Evolutionary conservation across 2,888 invertebrate species (phyloP).

Genomic region (Ophion obscuratus): DNA sequence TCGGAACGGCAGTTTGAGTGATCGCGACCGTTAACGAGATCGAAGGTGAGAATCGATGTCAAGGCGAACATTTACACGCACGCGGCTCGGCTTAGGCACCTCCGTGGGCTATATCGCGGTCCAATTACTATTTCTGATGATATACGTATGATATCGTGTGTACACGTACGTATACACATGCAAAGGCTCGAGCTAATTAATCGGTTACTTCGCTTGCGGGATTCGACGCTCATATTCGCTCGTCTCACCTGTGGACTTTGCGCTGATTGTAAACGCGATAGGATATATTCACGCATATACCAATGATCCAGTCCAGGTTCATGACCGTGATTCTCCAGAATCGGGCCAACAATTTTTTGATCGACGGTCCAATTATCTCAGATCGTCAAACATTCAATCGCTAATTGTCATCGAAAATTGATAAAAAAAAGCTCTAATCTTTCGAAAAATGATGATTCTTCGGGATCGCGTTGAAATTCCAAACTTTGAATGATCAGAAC

Average conservation of each 20-base stretch:
- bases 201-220: constrained; percentile 28
- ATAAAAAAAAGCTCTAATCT: too few species aligned
- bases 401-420: too few species aligned
- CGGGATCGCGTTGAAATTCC: too few species aligned
- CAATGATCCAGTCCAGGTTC: neutral
- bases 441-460: too few species aligned
- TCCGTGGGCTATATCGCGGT: constrained; percentile 28
- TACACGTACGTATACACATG: constrained; percentile 17
- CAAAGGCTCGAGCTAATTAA: constrained; percentile 46
- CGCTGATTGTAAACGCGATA: constrained; percentile 23
- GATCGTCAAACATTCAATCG: neutral
- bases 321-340: neutral
- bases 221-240: constrained; percentile 7
- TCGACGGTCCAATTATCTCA: neutral
- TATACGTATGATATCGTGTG: constrained; percentile 4
- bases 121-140: constrained; percentile 65
- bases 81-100: constrained; percentile 1
- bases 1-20: constrained; percentile 30
- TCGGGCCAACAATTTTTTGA: neutral
- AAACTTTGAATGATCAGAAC: too few species aligned
- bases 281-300: neutral
- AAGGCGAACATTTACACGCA: constrained; percentile 53
- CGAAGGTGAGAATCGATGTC: constrained; percentile 65
- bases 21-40: constrained; percentile 49
- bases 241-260: constrained; percentile 52